Evolutionary conservation across 2,113 vertebrate genomes (phyloP).

Genomic region (Polypterus senegalus): DNA sequence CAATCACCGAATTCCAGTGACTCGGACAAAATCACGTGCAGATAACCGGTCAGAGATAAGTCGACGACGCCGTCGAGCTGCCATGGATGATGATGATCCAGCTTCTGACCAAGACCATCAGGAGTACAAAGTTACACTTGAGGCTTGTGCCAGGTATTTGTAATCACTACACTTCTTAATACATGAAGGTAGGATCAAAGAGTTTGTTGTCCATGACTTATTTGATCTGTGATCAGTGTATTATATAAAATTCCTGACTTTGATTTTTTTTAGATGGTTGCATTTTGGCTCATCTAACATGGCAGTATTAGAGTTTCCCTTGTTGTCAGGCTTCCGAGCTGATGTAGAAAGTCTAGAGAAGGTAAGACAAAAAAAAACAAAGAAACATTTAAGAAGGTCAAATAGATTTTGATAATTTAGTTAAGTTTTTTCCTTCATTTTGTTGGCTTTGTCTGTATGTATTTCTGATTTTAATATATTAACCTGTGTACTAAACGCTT

Average conservation of each 20-base stretch:
- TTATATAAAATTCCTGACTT: too few relatives aligned
- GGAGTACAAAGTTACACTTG: conserved; percentile 70
- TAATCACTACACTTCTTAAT: background rate
- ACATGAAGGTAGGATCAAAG: too few relatives aligned
- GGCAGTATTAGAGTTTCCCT: conserved; percentile 76
- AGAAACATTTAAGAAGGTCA: too few relatives aligned
- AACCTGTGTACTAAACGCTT: too few relatives aligned
- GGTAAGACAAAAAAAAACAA: conserved; percentile 36
- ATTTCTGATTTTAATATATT: too few relatives aligned
- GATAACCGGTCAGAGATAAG: conserved; percentile 43
- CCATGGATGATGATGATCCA: conserved; percentile 72
- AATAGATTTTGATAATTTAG: too few relatives aligned
- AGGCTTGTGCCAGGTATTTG: conserved; percentile 70
- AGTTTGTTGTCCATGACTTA: too few relatives aligned
- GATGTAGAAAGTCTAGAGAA: conserved; percentile 76
- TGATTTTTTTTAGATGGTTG: conserved; percentile 56
- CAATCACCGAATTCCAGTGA: conserved; percentile 23
- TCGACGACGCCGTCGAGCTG: conserved; percentile 38
- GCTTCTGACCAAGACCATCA: conserved; percentile 68
- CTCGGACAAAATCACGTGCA: conserved; percentile 31
- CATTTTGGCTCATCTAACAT: conserved; percentile 85
- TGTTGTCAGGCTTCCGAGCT: conserved; percentile 74
- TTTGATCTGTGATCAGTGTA: too few relatives aligned
- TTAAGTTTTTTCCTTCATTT: too few relatives aligned
- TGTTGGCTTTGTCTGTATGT: too few relatives aligned